These are phyloP conservation scores for Drosophila testacea DNA, from an alignment of 2,888 invertebrate species.

Conservation along the genomic window DNA sequence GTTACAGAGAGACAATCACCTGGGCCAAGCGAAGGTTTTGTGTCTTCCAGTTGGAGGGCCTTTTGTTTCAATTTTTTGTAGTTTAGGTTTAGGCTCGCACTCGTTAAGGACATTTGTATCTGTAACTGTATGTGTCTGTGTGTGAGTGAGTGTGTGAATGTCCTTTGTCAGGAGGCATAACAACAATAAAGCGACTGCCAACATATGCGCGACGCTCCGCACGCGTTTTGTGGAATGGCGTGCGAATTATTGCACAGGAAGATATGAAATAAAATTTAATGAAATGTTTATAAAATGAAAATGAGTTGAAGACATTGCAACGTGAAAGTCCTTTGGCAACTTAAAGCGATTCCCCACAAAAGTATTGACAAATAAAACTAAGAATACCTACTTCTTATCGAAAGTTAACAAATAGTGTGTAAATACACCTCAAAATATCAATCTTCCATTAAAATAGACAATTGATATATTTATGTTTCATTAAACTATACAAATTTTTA, in stretches of 20 bases:
- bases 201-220: slow-evolving; percentile 70
- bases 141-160: slow-evolving; percentile 33
- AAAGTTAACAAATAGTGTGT: too few species aligned
- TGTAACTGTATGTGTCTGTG: slow-evolving; percentile 26
- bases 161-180: slow-evolving; percentile 60
- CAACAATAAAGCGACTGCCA: slow-evolving; percentile 57
- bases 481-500: too few species aligned
- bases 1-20: slow-evolving; percentile 24
- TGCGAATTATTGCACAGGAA: slow-evolving; percentile 80
- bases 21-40: slow-evolving; percentile 41
- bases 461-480: too few species aligned
- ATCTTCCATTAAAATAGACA: too few species aligned
- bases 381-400: too few species aligned
- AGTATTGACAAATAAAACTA: background rate
- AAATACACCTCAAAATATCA: too few species aligned
- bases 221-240: slow-evolving; percentile 79
- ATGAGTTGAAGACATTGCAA: slow-evolving; percentile 42
- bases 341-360: background rate
- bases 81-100: slow-evolving; percentile 76
- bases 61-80: slow-evolving; percentile 78
- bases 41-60: slow-evolving; percentile 51
- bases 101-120: slow-evolving; percentile 58
- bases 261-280: slow-evolving; percentile 81
- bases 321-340: slow-evolving; percentile 1
- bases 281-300: slow-evolving; percentile 81